Evolutionary conservation across 2,888 invertebrate genomes (phyloP).

Genomic region (Andrena bicolor): DNA sequence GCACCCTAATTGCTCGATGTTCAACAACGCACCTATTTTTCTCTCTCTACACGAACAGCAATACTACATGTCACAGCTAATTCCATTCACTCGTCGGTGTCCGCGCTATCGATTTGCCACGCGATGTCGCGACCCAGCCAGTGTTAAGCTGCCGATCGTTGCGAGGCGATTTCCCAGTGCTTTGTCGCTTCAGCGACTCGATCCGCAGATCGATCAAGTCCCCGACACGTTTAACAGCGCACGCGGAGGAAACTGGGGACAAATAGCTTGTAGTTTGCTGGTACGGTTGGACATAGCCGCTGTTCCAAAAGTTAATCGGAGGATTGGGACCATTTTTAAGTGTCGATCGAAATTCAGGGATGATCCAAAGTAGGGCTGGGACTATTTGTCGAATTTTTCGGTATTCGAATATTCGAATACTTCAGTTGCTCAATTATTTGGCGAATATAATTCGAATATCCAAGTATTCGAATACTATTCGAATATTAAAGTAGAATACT

Average conservation of each 20-base stretch:
- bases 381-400: no score
- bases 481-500: no score
- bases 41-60: slow-evolving; percentile 18
- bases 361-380: no score
- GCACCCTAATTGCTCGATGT: slow-evolving; percentile 71
- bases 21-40: slow-evolving; percentile 64
- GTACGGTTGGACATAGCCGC: no score
- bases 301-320: no score
- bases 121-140: slow-evolving; percentile 55
- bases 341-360: no score
- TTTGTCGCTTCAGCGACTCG: slow-evolving; percentile 45
- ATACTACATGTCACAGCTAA: slow-evolving; percentile 36
- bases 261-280: no score
- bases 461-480: no score
- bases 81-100: slow-evolving; percentile 5
- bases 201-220: slow-evolving; percentile 12
- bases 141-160: slow-evolving; percentile 18
- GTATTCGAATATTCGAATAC: no score
- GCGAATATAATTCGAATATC: no score
- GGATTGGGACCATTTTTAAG: no score
- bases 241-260: slow-evolving; percentile 5
- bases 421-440: no score
- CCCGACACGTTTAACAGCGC: neutral
- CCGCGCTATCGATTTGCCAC: slow-evolving; percentile 57
- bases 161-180: slow-evolving; percentile 20